Evolutionary conservation across 2,113 vertebrate species (phyloP).

Genomic region (Pithys albifrons): DNA sequence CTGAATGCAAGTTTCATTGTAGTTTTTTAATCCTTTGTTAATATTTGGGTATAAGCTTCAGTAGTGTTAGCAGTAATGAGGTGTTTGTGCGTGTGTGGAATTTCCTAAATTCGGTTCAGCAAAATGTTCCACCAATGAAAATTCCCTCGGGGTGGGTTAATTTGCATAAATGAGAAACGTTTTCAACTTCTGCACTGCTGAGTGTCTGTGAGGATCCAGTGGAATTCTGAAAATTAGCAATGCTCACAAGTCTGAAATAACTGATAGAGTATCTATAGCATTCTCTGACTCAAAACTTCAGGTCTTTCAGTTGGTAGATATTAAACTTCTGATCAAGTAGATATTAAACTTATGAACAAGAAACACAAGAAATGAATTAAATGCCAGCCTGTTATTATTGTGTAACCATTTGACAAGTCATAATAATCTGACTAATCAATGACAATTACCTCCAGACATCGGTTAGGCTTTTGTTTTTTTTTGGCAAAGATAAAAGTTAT

Average conservation of each 20-base stretch:
- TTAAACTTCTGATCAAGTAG: not conserved
- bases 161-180: not conserved
- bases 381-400: not conserved
- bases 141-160: rapidly evolving
- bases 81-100: not conserved
- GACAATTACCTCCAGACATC: not conserved
- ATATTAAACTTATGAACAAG: not conserved
- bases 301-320: not conserved
- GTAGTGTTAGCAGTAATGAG: not conserved
- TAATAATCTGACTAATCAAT: not conserved
- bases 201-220: not conserved
- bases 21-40: not conserved
- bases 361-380: not conserved
- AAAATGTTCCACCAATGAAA: not conserved
- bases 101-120: not conserved
- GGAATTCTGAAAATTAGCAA: not conserved
- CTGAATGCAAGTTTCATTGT: not conserved
- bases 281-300: not conserved
- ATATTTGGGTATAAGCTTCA: not conserved
- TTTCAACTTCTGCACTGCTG: not conserved
- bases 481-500: not conserved
- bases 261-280: not conserved
- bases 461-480: not conserved
- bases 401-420: not conserved
- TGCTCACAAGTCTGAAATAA: not conserved